A percentile compares a stretch with the other conserved stretches of the same genome.
Evolutionary conservation across 1,140 invertebrate genomes (phyloP).

Genomic region (Phortica variegata): DNA sequence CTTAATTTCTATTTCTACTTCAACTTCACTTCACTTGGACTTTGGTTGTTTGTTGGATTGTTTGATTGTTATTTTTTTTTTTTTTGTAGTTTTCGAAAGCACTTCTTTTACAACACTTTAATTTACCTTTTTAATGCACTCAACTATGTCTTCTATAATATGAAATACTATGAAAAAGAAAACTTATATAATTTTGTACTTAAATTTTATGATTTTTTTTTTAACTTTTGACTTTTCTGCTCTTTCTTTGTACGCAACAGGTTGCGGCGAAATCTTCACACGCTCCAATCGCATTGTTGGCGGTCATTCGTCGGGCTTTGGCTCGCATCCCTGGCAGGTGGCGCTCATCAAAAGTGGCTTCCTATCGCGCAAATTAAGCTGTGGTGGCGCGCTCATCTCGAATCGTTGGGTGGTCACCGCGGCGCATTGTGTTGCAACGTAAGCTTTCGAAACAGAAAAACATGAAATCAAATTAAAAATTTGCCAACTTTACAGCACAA

Average conservation of each 20-base stretch:
- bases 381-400: slow-evolving; percentile 86
- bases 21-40: neutral
- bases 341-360: slow-evolving; percentile 91
- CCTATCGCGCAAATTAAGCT: slow-evolving; percentile 84
- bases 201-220: neutral
- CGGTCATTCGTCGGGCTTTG: slow-evolving; percentile 85
- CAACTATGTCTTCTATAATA: neutral
- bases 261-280: slow-evolving; percentile 83
- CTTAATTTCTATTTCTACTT: neutral
- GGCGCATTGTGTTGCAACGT: slow-evolving; percentile 87
- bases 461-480: neutral
- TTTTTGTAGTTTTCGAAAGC: too few species aligned
- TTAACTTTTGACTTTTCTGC: slow-evolving; percentile 34
- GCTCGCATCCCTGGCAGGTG: slow-evolving; percentile 93
- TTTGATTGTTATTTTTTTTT: neutral
- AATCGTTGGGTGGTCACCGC: slow-evolving; percentile 88
- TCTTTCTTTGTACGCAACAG: slow-evolving; percentile 58
- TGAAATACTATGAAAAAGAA: neutral
- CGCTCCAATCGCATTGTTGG: slow-evolving; percentile 88
- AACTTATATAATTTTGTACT: neutral
- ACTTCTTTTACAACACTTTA: too few species aligned
- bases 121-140: neutral
- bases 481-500: slow-evolving; percentile 59
- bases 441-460: slow-evolving; percentile 56
- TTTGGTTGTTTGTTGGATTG: neutral